Evolutionary conservation across 2,888 invertebrate genomes (phyloP), one percentile per base, ranked within the genome.

Genomic region (Dione vanillae): DNA sequence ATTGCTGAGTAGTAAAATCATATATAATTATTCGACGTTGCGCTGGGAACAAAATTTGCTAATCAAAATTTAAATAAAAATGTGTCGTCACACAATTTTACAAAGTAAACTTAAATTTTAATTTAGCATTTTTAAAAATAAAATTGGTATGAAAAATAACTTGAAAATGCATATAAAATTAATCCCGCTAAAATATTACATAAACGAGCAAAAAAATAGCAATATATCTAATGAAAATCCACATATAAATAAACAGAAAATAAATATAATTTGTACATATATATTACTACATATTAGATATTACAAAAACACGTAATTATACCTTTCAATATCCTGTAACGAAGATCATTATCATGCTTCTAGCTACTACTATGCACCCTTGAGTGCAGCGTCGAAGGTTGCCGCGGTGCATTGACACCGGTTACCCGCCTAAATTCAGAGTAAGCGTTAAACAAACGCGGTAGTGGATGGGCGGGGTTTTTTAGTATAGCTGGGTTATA

Each of bases 311-410:
- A 16, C 9, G 49, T 76, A 67, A 74, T 75, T 74, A 75, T 72
- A 73, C 69, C 74, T 73, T 72, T 73, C 76, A 78, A 80, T 89
- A 86, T n/a, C 62, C 64, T 82, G 82, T 87, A 88, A 87, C 88
- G 85, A 89, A 90, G 90, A 90, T 91, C 87, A 90, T 90, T 91
- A 91, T 87, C 89, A 89, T 85, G 82, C 75, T 61, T 78, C 82
- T 82, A 80, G 79, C 82, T 81, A 80, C 84, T 86, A 88, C 89
- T 89, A 90, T 91, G 91, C 92, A 91, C 91, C 92, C 92, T 92
- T 92, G 92, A 92, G 92, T 90, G 92, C 92, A 91, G 78, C 83
- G 79, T 64, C 89, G 91, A 92, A 92, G 92, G 92, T 92, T 92
- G 91, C 84, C 79, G 79, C 82, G 82, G 92, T 92, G 91, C 92